Evolutionary conservation across 2,113 vertebrate genomes (phyloP).

Genomic region (Oreochromis aureus): DNA sequence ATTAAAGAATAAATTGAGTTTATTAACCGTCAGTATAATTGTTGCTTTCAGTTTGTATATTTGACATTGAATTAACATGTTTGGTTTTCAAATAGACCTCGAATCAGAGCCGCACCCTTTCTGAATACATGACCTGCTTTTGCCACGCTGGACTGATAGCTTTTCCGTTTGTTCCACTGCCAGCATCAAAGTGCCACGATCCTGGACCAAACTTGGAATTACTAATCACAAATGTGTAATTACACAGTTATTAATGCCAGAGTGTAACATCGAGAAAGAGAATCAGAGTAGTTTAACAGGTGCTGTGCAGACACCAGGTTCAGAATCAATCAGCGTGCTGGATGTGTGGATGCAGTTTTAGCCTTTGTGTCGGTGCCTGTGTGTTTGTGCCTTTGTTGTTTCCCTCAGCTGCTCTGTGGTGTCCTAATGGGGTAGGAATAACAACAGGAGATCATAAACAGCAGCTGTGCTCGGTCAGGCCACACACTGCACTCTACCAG

Average conservation of each 20-base stretch:
- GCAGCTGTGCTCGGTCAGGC: constrained; percentile 58
- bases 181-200: neutral
- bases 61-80: neutral
- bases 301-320: neutral
- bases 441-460: constrained; percentile 61
- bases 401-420: constrained; percentile 44
- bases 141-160: neutral
- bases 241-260: neutral
- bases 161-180: neutral
- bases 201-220: neutral
- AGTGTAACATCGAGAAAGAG: neutral
- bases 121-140: neutral
- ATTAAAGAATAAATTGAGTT: neutral
- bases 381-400: constrained; percentile 23
- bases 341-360: neutral
- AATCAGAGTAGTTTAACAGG: neutral
- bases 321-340: neutral
- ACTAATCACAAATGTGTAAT: neutral
- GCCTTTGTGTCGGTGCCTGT: neutral
- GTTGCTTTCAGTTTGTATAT: neutral
- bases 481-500: constrained; percentile 15
- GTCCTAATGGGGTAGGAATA: constrained; percentile 46
- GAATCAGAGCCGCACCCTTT: neutral
- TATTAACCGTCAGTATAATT: neutral
- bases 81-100: neutral